These are phyloP conservation scores for Palaemon carinicauda DNA, from an alignment of 1,140 invertebrate genomes.

Conservation along the genomic window DNA sequence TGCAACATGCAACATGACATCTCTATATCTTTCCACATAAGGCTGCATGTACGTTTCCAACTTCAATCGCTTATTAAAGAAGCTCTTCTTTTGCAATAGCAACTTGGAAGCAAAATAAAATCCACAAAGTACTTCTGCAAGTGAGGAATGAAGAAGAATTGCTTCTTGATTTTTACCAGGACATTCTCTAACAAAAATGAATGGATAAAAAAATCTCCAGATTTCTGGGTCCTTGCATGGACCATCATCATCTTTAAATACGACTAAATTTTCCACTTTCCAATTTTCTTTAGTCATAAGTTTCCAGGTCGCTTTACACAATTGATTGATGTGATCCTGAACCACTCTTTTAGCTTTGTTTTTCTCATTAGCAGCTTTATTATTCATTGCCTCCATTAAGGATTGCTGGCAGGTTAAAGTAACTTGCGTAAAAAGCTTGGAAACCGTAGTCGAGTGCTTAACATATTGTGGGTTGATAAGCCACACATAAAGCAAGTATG, in stretches of 20 bases:
- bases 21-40: conserved; percentile 11
- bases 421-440: conserved; percentile 13
- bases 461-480: background rate
- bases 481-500: conserved; percentile 37
- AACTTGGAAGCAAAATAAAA: conserved; percentile 15
- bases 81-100: background rate
- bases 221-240: background rate
- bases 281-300: background rate
- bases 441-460: background rate
- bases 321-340: background rate
- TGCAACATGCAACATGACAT: conserved; percentile 20
- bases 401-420: background rate
- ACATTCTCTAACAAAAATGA: background rate
- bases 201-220: background rate
- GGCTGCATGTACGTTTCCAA: conserved; percentile 20
- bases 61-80: conserved; percentile 17
- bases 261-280: background rate
- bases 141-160: conserved; percentile 6
- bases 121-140: conserved; percentile 33
- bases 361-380: background rate
- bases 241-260: conserved; percentile 6
- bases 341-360: background rate
- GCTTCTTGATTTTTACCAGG: background rate
- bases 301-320: conserved; percentile 11
- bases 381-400: background rate